Base-by-base conservation (phyloP, 2,888 invertebrate species). In the Ormyrus thymus region DNA sequence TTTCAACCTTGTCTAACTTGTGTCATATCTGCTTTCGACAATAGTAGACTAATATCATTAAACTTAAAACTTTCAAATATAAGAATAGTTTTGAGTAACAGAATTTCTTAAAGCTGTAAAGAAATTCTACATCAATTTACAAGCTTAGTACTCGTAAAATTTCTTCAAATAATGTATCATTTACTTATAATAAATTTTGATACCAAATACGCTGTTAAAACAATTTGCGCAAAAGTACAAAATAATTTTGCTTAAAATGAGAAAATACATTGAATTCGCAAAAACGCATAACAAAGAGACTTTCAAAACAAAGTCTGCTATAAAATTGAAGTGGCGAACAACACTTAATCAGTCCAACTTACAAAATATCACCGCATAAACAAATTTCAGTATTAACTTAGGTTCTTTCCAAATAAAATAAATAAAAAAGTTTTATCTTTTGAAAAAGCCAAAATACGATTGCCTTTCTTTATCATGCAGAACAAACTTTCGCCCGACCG, bases 1-100 rank as follows among this genome's bases (percentile, higher is more conserved):
- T 70, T 15, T 58, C 29, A 29, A 13, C 65, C 15, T 58, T 77
- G n/a, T 68, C 45, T 13, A 58, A 73, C 51, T 64, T 55, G 55
- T 56, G 55, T 50, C 15, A 55, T 76, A 61, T 13, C 11, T 29
- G 15, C 56, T n/a, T 53, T 48, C 43, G 45, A 45, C 5, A 5
- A 29, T 29, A 29, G 29, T 29, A 29, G 29, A 29, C 29, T 29
- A n/a, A n/a, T n/a, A 29, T 29, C 29, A 29, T 29, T 29, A 29
- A 29, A 29, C 29, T 29, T 29, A 29, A 48, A 50, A 65, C 13
- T 1, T 65, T 65, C 29, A 1, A 11, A 51, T 48, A n/a, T 51
- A 10, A 65, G 7, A 13, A 11, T 29, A 10, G 11, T 56, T 13
- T 45, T 46, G 61, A 7, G 45, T 51, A 51, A 51, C 3, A 29